Percentiles rank a stretch among this genome's conserved stretches.
Conservation (phyloP, 2,113 vertebrate species). For the Ochotona princeps region DNA sequence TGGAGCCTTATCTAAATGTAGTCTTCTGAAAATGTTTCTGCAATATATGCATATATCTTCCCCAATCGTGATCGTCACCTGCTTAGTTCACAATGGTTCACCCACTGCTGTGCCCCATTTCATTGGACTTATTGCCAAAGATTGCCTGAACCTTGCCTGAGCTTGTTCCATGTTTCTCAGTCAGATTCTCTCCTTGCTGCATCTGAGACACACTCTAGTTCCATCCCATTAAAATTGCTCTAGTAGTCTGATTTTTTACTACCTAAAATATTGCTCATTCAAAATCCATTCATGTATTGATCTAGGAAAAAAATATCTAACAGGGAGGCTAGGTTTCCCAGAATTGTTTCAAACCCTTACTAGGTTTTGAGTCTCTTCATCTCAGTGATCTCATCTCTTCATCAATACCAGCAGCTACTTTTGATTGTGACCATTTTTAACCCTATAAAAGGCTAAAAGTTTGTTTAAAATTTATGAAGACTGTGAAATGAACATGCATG, state of each 20-base stretch:
- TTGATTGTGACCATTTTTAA: constrained; percentile 37
- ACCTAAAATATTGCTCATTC: background rate
- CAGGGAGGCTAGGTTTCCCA: background rate
- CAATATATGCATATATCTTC: constrained; percentile 63
- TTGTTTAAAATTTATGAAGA: constrained; percentile 34
- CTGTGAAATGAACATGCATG: constrained; percentile 29
- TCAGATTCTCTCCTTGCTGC: background rate
- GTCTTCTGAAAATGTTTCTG: constrained; percentile 63
- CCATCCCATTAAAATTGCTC: background rate
- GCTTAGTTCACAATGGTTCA: constrained; percentile 64
- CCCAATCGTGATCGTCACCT: constrained; percentile 65
- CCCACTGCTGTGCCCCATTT: constrained; percentile 65
- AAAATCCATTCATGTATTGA: background rate
- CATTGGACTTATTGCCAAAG: constrained; percentile 45
- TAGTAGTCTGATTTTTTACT: background rate
- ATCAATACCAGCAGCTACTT: background rate
- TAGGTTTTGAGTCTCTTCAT: constrained; percentile 1
- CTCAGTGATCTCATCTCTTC: constrained; percentile 19
- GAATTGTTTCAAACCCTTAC: background rate
- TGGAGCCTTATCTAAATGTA: constrained; percentile 49
- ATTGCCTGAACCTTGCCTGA: constrained; percentile 25
- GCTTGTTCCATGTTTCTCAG: constrained; percentile 12
- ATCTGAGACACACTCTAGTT: background rate
- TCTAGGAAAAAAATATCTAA: background rate
- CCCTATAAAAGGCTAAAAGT: background rate